A percentile compares a stretch with the other conserved stretches of the same genome.
Conservation (phyloP, 2,113 vertebrate species). For the Mustelus asterias region DNA sequence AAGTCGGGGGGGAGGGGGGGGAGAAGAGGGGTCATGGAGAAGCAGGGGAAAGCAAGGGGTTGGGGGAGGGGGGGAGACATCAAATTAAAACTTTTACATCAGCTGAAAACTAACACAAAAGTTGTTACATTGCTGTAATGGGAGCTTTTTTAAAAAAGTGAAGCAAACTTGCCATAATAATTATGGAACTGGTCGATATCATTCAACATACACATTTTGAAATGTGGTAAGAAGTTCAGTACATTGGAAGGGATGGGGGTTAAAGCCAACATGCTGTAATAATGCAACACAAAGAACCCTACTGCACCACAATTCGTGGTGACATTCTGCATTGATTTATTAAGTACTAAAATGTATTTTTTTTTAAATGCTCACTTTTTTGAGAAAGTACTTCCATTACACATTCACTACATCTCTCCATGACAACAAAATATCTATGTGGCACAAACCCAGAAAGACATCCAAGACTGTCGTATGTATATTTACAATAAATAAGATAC, state of each 20-base stretch:
- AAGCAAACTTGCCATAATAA: not conserved
- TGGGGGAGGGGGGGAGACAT: not conserved
- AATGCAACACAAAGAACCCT: slow-evolving; percentile 12
- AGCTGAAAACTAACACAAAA: slow-evolving; percentile 8
- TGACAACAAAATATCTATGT: slow-evolving; percentile 33
- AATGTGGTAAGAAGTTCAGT: not conserved
- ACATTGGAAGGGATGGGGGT: slow-evolving; percentile 16
- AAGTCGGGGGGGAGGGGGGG: not conserved
- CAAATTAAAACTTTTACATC: slow-evolving; percentile 21
- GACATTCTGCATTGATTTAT: slow-evolving; percentile 35
- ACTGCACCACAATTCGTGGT: slow-evolving; percentile 34
- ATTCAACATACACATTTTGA: slow-evolving; percentile 19
- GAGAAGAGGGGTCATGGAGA: not conserved
- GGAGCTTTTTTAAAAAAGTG: slow-evolving; percentile 22
- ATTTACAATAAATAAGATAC: slow-evolving; percentile 59
- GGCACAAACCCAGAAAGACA: slow-evolving; percentile 37
- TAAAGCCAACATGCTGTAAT: slow-evolving; percentile 30
- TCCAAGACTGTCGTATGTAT: slow-evolving; percentile 46
- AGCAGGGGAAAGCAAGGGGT: not conserved
- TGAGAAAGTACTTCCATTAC: slow-evolving; percentile 31
- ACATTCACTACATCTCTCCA: slow-evolving; percentile 32
- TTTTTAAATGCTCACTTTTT: slow-evolving; percentile 1
- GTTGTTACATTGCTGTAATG: slow-evolving; percentile 21
- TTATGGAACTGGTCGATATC: not conserved
- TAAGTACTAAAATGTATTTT: slow-evolving; percentile 51